phyloP scores from a whole-genome alignment of 2,888 invertebrate genomes.

The Pelosia muscerda region DNA sequence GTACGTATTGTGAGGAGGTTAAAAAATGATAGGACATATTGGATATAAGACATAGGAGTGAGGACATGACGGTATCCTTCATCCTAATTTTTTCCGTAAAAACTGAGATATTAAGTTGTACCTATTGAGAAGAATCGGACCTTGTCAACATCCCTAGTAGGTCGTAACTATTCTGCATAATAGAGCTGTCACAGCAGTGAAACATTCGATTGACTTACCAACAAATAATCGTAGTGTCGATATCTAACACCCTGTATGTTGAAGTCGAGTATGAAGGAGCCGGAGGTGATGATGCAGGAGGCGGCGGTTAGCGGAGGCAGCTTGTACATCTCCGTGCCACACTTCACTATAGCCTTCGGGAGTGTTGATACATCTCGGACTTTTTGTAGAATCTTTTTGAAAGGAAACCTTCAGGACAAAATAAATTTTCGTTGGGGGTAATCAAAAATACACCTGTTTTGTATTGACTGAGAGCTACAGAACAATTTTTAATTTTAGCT shows the following conservation, averaged over 20 bases:
- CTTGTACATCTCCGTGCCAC: constrained; percentile 80
- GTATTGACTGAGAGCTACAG: no score
- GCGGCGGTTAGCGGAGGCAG: constrained; percentile 78
- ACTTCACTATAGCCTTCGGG: constrained; percentile 82
- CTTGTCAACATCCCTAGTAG: no score
- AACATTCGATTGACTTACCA: constrained; percentile 58
- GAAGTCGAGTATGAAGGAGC: constrained; percentile 82
- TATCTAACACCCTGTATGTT: constrained; percentile 81
- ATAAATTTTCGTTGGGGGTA: background rate
- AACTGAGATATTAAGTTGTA: no score
- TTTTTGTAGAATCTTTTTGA: constrained; percentile 74
- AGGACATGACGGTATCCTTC: no score
- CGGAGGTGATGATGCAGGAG: constrained; percentile 79
- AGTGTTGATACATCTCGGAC: constrained; percentile 70
- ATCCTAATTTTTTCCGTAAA: no score
- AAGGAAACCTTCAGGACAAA: constrained; percentile 72
- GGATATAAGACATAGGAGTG: no score
- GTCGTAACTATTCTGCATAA: background rate
- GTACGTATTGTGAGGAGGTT: no score
- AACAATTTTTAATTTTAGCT: no score
- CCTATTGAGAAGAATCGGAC: no score
- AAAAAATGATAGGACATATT: no score
- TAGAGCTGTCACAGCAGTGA: background rate
- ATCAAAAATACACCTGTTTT: background rate
- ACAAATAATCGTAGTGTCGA: constrained; percentile 75